A percentile compares a stretch with the other conserved stretches of the same genome.
phyloP scores from a whole-genome alignment of 2,113 vertebrate species.

The Regulus satrapa region DNA sequence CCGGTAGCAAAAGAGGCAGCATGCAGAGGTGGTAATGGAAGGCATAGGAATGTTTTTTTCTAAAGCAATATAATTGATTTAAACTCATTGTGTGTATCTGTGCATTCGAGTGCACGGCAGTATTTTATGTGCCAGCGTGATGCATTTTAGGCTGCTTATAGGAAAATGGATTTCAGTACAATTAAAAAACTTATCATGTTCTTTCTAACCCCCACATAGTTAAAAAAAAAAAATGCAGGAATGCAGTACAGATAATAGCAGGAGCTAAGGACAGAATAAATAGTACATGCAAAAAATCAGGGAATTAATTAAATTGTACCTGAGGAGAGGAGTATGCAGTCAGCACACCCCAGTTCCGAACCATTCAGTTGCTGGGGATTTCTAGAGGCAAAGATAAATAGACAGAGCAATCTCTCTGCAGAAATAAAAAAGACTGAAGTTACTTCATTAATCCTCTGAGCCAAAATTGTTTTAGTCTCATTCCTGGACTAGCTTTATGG shows the following conservation, averaged over 20 bases:
- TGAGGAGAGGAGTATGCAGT: not conserved
- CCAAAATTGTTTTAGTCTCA: slow-evolving; percentile 36
- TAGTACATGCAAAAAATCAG: not conserved
- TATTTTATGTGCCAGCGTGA: slow-evolving; percentile 21
- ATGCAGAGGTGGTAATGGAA: slow-evolving; percentile 28
- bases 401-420: not conserved
- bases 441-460: not conserved
- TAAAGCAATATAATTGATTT: slow-evolving; percentile 23
- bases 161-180: slow-evolving; percentile 2
- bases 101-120: not conserved
- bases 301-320: not conserved
- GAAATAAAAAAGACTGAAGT: not conserved
- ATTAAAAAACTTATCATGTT: not conserved
- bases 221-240: not conserved
- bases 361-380: not conserved
- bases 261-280: not conserved
- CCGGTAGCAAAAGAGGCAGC: slow-evolving; percentile 13
- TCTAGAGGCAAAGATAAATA: not conserved
- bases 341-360: not conserved
- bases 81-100: not conserved
- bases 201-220: not conserved
- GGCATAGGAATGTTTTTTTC: not conserved
- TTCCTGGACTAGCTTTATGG: not conserved
- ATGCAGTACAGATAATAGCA: not conserved
- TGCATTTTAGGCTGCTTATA: not conserved